These are phyloP conservation scores for Euclidia mi DNA, from an alignment of 2,888 invertebrate species.

Conservation along the genomic window DNA sequence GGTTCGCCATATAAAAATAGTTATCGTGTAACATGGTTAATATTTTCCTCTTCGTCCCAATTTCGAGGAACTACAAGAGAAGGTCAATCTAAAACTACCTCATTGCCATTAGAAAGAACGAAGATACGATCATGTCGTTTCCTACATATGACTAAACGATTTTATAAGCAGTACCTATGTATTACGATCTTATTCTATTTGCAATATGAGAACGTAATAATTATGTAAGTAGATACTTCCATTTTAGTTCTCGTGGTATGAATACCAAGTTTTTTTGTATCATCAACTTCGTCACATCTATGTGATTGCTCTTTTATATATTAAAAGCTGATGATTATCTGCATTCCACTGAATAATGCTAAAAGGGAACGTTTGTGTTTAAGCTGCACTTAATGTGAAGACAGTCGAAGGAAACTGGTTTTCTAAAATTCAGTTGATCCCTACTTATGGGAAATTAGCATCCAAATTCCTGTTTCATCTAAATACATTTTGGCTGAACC, in stretches of 20 bases:
- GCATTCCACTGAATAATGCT: too few species aligned
- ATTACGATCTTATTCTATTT: not conserved
- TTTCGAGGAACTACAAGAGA: constrained; percentile 62
- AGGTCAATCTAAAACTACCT: constrained; percentile 46
- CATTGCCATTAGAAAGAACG: constrained; percentile 51
- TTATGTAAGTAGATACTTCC: constrained; percentile 8
- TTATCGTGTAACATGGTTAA: constrained; percentile 15
- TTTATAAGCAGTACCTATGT: constrained; percentile 1
- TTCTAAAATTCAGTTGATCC: too few species aligned
- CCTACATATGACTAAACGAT: constrained; percentile 10
- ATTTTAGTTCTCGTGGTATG: constrained; percentile 9
- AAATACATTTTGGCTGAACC: too few species aligned
- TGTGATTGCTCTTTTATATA: too few species aligned
- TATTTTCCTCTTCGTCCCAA: constrained; percentile 53
- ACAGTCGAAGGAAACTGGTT: too few species aligned
- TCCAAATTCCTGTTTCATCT: too few species aligned
- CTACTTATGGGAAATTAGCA: too few species aligned
- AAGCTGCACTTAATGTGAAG: too few species aligned
- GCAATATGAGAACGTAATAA: constrained; percentile 19
- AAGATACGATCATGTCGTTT: constrained; percentile 19
- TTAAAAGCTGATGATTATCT: too few species aligned
- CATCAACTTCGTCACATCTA: too few species aligned
- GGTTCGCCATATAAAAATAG: constrained; percentile 20
- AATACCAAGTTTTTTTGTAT: constrained; percentile 2
- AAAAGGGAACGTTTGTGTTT: too few species aligned